Conservation (phyloP, 1,140 invertebrate species). For the Halictus rubicundus region DNA sequence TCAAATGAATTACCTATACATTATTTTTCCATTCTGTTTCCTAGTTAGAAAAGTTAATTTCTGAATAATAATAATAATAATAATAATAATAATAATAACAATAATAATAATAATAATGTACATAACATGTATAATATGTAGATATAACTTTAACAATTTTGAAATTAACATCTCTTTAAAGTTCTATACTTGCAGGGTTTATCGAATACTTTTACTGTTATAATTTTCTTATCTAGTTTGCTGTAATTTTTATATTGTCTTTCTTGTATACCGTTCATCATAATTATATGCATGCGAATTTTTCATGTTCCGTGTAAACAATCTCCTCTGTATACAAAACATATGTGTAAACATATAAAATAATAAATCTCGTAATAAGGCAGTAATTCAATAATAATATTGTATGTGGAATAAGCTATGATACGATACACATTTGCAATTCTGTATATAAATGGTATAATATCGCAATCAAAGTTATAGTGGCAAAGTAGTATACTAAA, state of each 20-base stretch:
- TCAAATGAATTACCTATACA: conserved; percentile 14
- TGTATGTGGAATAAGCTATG: conserved; percentile 4
- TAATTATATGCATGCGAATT: not conserved
- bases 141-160: conserved; percentile 7
- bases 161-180: not conserved
- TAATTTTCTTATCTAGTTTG: not conserved
- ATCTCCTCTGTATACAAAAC: not conserved
- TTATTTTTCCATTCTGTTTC: conserved; percentile 37
- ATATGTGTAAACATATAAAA: not conserved
- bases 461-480: conserved; percentile 23
- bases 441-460: conserved; percentile 25
- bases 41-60: conserved; percentile 2
- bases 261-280: not conserved
- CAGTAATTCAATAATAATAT: conserved; percentile 5
- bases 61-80: not conserved
- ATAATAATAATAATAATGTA: conserved; percentile 8
- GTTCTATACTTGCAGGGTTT: not conserved
- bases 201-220: not conserved
- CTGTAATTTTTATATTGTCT: conserved; percentile 4
- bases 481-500: conserved; percentile 6
- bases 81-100: too few species aligned
- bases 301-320: not conserved
- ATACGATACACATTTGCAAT: conserved; percentile 7
- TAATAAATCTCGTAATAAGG: conserved; percentile 9
- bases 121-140: conserved; percentile 3